Evolutionary conservation across 1,140 invertebrate genomes (phyloP), one percentile per base, ranked within the genome.

Genomic region (Harpegnathos saltator): DNA sequence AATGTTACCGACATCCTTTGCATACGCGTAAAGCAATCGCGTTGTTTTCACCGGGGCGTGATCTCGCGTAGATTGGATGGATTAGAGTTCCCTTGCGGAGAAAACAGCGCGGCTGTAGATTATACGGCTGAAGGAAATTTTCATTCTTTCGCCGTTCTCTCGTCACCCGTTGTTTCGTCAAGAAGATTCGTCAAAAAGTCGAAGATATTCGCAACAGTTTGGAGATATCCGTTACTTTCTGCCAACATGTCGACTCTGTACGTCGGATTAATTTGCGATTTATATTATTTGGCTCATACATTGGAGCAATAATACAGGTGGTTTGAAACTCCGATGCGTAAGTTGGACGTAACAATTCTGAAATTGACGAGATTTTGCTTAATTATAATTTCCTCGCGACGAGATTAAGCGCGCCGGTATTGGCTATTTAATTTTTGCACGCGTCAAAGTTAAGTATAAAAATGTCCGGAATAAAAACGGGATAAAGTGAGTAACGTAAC

Each of bases 211-310:
- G 56, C 29, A 38, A 11, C 14, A 38, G 68, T 29, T 68, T 38
- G 68, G 63, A 38, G 68, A 69, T 69, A 69, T 68, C 7, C 3
- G 14, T 50, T 78, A 58, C 24, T 58, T 26, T 29, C 19, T 24
- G 26, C 38, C 68, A n/a, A n/a, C n/a, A n/a, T 66, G 56, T 56
- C 29, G 5, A 38, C 3, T 24, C 56, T 58, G 12, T 29, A 44
- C n/a, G 58, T 12, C 38, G 61, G 17, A 74, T 75, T 50, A 14
- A 7, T 12, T 11, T 5, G n/a, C 50, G 63, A 11, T 58, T 78
- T 58, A 68, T n/a, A 68, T 12, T n/a, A n/a, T 29, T 78, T 1
- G n/a, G 9, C 1, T 50, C n/a, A 9, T 44, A 12, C 52, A 75
- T n/a, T n/a, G n/a, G n/a, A 74, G 52, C 52, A 50, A 29, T 26